Evolutionary conservation across 2,888 invertebrate genomes (phyloP).

Genomic region (Acleris emargana): DNA sequence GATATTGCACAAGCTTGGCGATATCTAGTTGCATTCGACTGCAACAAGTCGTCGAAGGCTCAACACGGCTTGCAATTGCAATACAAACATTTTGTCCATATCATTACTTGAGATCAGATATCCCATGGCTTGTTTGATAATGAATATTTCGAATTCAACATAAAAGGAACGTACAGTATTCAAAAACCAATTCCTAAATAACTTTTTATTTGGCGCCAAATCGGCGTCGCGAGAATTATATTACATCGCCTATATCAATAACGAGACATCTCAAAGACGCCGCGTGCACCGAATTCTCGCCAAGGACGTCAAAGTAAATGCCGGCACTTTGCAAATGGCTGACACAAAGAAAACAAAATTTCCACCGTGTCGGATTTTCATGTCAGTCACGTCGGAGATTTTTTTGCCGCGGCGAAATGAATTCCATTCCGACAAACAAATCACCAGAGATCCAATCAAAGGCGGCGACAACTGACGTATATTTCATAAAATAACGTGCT

Average conservation of each 20-base stretch:
- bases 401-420: conserved; percentile 60
- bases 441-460: conserved; percentile 68
- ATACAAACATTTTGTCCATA: not conserved
- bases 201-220: conserved; percentile 14
- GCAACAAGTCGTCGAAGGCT: conserved; percentile 49
- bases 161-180: not conserved
- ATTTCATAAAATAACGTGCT: conserved; percentile 47
- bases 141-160: conserved; percentile 14
- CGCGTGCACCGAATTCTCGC: conserved; percentile 48
- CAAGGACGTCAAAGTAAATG: conserved; percentile 55
- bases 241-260: conserved; percentile 43
- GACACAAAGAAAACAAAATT: conserved; percentile 66
- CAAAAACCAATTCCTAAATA: conserved; percentile 11
- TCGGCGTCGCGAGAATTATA: conserved; percentile 17
- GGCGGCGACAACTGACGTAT: conserved; percentile 49
- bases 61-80: not conserved
- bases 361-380: conserved; percentile 60
- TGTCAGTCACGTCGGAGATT: conserved; percentile 70
- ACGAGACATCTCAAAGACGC: conserved; percentile 51
- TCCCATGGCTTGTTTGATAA: conserved; percentile 7
- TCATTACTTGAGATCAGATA: not conserved
- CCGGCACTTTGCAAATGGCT: conserved; percentile 53
- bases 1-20: conserved; percentile 27
- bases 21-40: conserved; percentile 37
- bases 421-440: conserved; percentile 67